phyloP scores from a whole-genome alignment of 64 coral and sea anemone genomes.

The Stylophora pistillata region DNA sequence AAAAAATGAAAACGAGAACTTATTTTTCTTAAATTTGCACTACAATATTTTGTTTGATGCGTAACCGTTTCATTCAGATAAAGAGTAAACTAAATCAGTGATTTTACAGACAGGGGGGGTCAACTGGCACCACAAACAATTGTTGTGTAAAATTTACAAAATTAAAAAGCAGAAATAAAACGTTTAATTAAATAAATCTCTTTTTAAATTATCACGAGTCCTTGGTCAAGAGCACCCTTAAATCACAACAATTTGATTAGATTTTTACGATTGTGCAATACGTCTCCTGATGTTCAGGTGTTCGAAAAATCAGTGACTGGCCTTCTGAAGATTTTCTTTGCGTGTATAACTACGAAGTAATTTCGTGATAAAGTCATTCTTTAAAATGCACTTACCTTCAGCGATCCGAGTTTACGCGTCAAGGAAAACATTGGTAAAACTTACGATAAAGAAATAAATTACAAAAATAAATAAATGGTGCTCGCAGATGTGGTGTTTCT shows the following conservation, averaged over 20 bases:
- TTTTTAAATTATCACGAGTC: not conserved
- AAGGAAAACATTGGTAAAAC: not conserved
- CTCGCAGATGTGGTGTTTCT: not conserved
- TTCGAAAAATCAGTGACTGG: too few species aligned
- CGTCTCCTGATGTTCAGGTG: too few species aligned
- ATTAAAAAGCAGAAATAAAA: not conserved
- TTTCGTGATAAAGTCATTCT: not conserved
- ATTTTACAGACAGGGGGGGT: too few species aligned
- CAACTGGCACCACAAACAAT: too few species aligned
- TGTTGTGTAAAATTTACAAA: too few species aligned
- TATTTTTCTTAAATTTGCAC: too few species aligned
- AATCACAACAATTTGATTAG: not conserved
- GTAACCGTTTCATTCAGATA: too few species aligned
- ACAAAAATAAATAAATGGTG: not conserved
- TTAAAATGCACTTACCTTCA: constrained; percentile 6
- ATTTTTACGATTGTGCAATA: too few species aligned
- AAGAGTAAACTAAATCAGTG: too few species aligned
- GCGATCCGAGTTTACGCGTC: constrained; percentile 19
- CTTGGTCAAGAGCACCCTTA: too few species aligned
- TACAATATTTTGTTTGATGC: too few species aligned
- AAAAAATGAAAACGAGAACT: too few species aligned
- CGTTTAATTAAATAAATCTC: not conserved
- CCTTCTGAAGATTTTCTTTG: not conserved
- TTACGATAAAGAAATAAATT: not conserved
- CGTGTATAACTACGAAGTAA: not conserved